A percentile compares a stretch with the other conserved stretches of the same genome.
Conservation (phyloP, 2,113 vertebrate genomes). For the Phalacrocorax brasilianus region DNA sequence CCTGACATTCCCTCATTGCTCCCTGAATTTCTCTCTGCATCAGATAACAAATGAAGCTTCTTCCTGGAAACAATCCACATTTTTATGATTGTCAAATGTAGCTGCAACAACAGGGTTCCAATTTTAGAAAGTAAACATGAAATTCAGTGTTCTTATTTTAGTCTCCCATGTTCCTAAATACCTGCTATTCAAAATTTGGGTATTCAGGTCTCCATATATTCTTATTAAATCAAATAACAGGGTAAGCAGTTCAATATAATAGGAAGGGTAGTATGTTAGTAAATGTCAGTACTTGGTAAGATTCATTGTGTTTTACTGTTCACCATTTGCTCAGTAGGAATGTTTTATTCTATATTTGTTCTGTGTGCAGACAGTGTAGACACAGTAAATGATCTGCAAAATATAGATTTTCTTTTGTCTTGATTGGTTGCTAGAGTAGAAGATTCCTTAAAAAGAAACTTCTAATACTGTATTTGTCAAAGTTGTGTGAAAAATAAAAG, state of each 20-base stretch:
- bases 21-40: neutral
- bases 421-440: neutral
- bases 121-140: neutral
- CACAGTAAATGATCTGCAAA: constrained; percentile 45
- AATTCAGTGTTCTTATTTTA: neutral
- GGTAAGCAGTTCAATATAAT: neutral
- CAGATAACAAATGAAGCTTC: neutral
- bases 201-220: neutral
- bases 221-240: neutral
- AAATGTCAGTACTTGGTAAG: neutral
- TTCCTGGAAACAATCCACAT: neutral
- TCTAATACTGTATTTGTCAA: constrained; percentile 33
- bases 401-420: constrained; percentile 41
- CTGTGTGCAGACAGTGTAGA: neutral
- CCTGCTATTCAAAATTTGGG: neutral
- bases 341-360: constrained; percentile 13
- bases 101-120: neutral
- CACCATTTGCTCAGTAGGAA: neutral
- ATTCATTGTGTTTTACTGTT: neutral
- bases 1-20: neutral
- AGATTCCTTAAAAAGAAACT: constrained; percentile 8
- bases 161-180: neutral
- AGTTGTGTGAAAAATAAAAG: neutral
- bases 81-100: neutral
- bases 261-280: neutral